phyloP scores from a whole-genome alignment of 2,888 invertebrate genomes.

The Agriopis leucophaearia region DNA sequence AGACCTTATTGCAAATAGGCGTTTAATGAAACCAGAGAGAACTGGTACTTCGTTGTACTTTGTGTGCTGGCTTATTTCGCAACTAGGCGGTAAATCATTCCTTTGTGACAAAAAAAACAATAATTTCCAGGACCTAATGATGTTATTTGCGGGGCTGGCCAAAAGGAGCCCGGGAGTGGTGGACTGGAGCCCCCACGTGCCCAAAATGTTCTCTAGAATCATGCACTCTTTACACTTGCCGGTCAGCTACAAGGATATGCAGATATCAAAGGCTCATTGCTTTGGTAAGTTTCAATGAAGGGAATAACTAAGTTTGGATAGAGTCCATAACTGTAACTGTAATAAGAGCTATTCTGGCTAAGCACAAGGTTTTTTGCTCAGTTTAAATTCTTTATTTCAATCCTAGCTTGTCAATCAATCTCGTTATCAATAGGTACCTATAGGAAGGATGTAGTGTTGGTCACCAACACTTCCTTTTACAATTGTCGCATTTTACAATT shows the following conservation, averaged over 20 bases:
- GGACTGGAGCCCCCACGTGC: conserved; percentile 95
- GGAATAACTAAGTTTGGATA: neutral
- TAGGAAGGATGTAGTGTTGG: too few relatives aligned
- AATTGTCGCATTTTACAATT: too few relatives aligned
- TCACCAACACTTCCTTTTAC: too few relatives aligned
- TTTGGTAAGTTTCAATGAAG: conserved; percentile 61
- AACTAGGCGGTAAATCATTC: too few relatives aligned
- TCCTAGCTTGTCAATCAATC: too few relatives aligned
- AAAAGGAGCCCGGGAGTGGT: conserved; percentile 92
- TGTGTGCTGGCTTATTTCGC: too few relatives aligned
- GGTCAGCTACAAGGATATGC: conserved; percentile 90
- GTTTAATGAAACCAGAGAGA: too few relatives aligned
- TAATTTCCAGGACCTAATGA: conserved; percentile 88
- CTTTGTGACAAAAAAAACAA: neutral
- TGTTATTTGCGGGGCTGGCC: conserved; percentile 91
- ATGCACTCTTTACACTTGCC: conserved; percentile 92
- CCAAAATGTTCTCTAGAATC: conserved; percentile 91
- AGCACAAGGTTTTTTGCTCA: neutral
- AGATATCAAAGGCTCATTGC: conserved; percentile 83
- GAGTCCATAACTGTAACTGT: too few relatives aligned
- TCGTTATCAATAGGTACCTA: too few relatives aligned
- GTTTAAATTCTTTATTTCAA: too few relatives aligned
- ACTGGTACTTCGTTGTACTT: too few relatives aligned
- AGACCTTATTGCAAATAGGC: too few relatives aligned
- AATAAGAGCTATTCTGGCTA: neutral